Conservation (phyloP, 2,888 invertebrate genomes). For the Linnaemya vulpina region DNA sequence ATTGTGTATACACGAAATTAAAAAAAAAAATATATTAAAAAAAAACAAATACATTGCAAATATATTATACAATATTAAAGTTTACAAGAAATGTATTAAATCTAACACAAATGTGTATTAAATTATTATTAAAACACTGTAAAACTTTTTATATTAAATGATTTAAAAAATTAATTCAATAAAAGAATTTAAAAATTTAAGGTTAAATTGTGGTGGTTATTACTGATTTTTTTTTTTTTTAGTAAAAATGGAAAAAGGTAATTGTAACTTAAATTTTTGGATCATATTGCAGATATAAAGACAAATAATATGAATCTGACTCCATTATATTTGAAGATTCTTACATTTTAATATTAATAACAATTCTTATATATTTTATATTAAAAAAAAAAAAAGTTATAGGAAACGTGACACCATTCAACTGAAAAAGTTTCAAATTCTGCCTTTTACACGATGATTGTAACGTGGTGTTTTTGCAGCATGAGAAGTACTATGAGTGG, state of each 20-base stretch:
- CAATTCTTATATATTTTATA: too few relatives aligned
- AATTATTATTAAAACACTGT: conserved; percentile 34
- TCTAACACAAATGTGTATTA: conserved; percentile 21
- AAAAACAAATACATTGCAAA: background rate
- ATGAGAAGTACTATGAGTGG: too few relatives aligned
- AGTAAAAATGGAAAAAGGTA: background rate
- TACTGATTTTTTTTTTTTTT: background rate
- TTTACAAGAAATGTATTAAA: conserved; percentile 31
- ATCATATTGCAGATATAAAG: too few relatives aligned
- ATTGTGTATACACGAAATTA: conserved; percentile 7
- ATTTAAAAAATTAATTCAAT: conserved; percentile 42
- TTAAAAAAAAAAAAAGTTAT: too few relatives aligned
- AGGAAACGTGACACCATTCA: too few relatives aligned
- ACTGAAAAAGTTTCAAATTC: too few relatives aligned
- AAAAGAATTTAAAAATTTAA: conserved; percentile 25
- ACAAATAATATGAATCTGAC: too few relatives aligned
- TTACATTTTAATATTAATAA: too few relatives aligned
- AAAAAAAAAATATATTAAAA: background rate
- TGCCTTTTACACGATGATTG: too few relatives aligned
- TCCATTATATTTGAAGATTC: too few relatives aligned
- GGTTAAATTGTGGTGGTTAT: background rate
- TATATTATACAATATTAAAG: background rate
- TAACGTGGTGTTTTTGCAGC: too few relatives aligned
- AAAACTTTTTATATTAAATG: conserved; percentile 44
- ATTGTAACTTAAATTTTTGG: too few relatives aligned